A percentile compares a stretch with the other conserved stretches of the same genome.
These are phyloP conservation scores for Cephonodes hylas DNA, from an alignment of 2,888 invertebrate species.

Conservation along the genomic window DNA sequence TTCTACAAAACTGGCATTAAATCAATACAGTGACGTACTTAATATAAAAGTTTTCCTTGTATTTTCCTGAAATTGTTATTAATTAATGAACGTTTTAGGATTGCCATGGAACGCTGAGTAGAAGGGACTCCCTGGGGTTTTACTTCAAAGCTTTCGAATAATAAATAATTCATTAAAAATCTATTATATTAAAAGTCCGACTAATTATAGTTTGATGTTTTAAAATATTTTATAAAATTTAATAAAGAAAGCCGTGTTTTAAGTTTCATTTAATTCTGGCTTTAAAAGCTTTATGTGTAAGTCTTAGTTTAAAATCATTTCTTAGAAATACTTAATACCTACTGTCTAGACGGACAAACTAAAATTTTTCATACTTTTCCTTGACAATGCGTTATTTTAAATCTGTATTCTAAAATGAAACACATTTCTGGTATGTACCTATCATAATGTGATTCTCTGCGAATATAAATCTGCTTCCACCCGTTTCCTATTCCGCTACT, in stretches of 20 bases:
- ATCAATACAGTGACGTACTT: background rate
- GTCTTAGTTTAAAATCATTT: no score
- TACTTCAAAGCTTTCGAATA: background rate
- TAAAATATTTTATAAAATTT: background rate
- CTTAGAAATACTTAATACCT: no score
- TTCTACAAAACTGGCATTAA: no score
- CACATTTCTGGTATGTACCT: no score
- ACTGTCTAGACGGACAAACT: no score
- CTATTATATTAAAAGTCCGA: background rate
- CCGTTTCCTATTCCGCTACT: no score
- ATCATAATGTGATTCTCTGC: no score
- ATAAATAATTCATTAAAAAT: background rate
- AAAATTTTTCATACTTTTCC: no score
- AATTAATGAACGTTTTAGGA: background rate
- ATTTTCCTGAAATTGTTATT: background rate
- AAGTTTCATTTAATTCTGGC: background rate
- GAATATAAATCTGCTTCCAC: no score
- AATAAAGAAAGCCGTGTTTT: background rate
- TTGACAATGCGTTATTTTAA: no score
- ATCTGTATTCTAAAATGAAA: no score
- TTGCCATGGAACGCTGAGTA: background rate
- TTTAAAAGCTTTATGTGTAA: no score
- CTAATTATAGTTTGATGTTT: background rate
- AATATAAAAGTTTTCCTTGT: background rate
- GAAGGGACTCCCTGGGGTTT: background rate